Evolutionary conservation across 2,797 vertebrate genomes (phyloP).

Genomic region (Mormyrops boulengeri): DNA sequence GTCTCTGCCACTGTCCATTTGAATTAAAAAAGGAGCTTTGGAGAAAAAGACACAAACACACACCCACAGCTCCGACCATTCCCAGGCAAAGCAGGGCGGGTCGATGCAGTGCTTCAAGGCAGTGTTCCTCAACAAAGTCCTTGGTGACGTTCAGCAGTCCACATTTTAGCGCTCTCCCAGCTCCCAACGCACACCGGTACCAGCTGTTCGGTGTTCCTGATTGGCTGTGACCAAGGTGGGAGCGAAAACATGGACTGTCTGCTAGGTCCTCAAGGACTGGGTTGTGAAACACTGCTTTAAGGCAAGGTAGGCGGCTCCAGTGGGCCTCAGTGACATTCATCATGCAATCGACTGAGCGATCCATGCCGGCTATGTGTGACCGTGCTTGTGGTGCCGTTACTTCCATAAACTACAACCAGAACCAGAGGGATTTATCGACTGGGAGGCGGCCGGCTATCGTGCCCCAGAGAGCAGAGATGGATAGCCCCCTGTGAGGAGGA

Average conservation of each 20-base stretch:
- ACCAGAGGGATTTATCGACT: slow-evolving; percentile 59
- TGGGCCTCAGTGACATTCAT: slow-evolving; percentile 18
- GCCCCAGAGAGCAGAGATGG: slow-evolving; percentile 35
- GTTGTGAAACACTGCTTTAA: neutral
- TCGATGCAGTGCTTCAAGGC: neutral
- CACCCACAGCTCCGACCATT: neutral
- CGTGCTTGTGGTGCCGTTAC: slow-evolving; percentile 33
- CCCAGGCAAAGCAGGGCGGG: neutral
- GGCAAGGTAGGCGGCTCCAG: neutral
- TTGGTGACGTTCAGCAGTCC: neutral
- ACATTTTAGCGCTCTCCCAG: neutral
- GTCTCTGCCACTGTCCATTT: neutral
- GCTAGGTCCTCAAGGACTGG: neutral
- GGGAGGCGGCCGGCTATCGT: slow-evolving; percentile 25
- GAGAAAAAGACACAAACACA: neutral
- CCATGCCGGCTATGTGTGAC: neutral
- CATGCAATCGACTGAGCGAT: neutral
- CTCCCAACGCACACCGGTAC: neutral
- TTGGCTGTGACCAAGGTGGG: neutral
- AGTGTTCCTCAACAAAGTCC: neutral
- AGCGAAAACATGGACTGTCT: neutral
- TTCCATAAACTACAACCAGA: slow-evolving; percentile 44
- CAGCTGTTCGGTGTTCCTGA: neutral
- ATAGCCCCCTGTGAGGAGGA: slow-evolving; percentile 34
- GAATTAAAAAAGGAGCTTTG: neutral